Base-by-base conservation (phyloP, 2,888 invertebrate species). In the Protonemura montana region DNA sequence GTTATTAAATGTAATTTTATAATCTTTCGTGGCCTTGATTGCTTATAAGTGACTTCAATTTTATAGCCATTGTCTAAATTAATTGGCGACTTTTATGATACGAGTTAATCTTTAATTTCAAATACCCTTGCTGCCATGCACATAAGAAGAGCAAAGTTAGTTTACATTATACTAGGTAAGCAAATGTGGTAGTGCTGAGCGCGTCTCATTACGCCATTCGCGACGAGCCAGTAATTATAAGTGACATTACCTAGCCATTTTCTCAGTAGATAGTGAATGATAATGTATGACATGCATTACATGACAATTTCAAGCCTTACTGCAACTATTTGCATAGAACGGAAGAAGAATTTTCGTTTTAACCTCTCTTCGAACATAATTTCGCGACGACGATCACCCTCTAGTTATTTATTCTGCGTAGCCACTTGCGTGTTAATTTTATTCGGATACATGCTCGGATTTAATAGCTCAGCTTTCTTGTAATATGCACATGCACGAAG, bases 381-480 rank as follows among this genome's bases (percentile, higher is more conserved):
- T 59, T 59, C 2, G 59, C 59, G 59, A 59, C 21, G 13, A 35
- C 10, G 5, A 35, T 2, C 59, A 3, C 6, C 59, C 59, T 21
- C 59, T 59, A 59, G 59, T 59, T 59, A 59, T 59, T 59, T 59
- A 59, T 59, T 59, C 13, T 59, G 21, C 59, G 21, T 21, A 1
- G 6, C 59, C 59, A 59, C 21, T 59, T 59, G 59, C 59, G 59
- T 59, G 59, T 59, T 59, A 59, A 59, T 59, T 59, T 59, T 59
- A 59, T 59, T 59, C 59, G 13, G 16, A 21, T 59, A 35, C 35
- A 21, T 59, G 59, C 59, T 21, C 59, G 13, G 59, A 59, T 59
- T 59, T 59, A 59, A 59, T 59, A 59, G 59, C 59, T 59, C 59
- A 2, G 59, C 59, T 59, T 59, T 59, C 59, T 59, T 59, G 59